Evolutionary conservation across 2,888 invertebrate genomes (phyloP), one percentile per base, ranked within the genome.

Genomic region (Rhagophthalmus giganteus): DNA sequence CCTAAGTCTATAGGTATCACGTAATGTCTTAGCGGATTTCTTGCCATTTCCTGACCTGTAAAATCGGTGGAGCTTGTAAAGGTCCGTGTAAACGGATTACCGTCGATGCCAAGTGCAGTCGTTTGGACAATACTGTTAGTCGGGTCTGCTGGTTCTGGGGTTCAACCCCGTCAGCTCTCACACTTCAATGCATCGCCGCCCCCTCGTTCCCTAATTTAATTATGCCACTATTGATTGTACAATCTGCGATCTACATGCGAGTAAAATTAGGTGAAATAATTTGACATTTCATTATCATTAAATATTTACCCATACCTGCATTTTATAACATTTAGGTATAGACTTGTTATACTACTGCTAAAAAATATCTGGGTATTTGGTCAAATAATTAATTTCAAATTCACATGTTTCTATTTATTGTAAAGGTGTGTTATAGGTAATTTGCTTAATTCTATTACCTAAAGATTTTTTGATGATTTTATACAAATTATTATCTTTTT

Each of bases 121-220:
- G 69, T 62, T 72, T 64, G 70, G 68, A 72, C 71, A 72, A 72
- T 72, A 61, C 68, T 65, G 69, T 72, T 72, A 72, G 65, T 55
- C 49, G 54, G 61, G 59, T 57, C 58, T 61, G 57, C 50, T 46
- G 41, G 41, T 41, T 48, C 40, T 45, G 42, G 51, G 65, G 62
- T 60, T 56, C 60, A 55, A 52, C 62, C 60, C 64, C 59, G 63
- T 62, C 59, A 54, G 54, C 63, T 65, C 66, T 65, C 67, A 70
- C 65, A 60, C 71, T 71, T 65, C 66, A 67, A 59, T 69, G 68
- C 67, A 62, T 59, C 41, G 55, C 63, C 62, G 56, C 61, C 62
- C 64, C 63, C 68, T 68, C 66, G 67, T 68, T 68, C 62, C 57
- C 62, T 68, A 68, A 69, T 69, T 66, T 65, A 66, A 67, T 70